phyloP scores from a whole-genome alignment of 1,140 invertebrate species.

The Bombus sibiricus region DNA sequence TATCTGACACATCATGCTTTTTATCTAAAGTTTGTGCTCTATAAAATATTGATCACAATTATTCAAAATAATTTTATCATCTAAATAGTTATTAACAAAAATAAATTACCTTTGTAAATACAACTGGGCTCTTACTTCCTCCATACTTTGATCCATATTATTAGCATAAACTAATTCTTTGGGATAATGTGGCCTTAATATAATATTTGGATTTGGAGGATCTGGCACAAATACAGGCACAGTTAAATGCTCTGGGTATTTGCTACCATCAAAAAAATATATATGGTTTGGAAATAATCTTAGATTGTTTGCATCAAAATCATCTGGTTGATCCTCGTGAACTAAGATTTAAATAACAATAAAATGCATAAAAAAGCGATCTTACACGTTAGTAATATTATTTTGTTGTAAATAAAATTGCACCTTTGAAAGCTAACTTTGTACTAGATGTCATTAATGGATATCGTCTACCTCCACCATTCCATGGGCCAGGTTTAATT shows the following conservation, averaged over 20 bases:
- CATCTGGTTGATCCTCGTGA: conserved; percentile 84
- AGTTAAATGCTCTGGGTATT: conserved; percentile 84
- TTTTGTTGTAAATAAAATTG: conserved; percentile 4
- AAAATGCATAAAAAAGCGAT: not conserved
- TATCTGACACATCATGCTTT: conserved; percentile 31
- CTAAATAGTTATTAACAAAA: not conserved
- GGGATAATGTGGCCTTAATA: conserved; percentile 81
- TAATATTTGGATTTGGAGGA: conserved; percentile 83
- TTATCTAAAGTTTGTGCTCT: conserved; percentile 41
- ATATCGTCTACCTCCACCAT: conserved; percentile 77
- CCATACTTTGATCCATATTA: conserved; percentile 86
- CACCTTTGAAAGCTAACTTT: conserved; percentile 80
- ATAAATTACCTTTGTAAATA: conserved; percentile 68
- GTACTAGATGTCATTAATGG: conserved; percentile 72
- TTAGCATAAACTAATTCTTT: conserved; percentile 85
- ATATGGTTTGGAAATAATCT: conserved; percentile 77
- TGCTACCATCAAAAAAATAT: conserved; percentile 77
- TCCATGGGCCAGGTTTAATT: conserved; percentile 86
- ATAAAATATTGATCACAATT: conserved; percentile 16
- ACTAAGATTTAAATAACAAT: conserved; percentile 77
- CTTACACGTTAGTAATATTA: not conserved
- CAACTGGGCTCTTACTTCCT: conserved; percentile 85
- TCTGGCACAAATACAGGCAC: conserved; percentile 85
- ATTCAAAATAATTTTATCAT: not conserved
- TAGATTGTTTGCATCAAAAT: conserved; percentile 69